Evolutionary conservation across 2,797 vertebrate species (phyloP), one percentile per base, ranked within the genome.

Genomic region (Poecilia wingei): DNA sequence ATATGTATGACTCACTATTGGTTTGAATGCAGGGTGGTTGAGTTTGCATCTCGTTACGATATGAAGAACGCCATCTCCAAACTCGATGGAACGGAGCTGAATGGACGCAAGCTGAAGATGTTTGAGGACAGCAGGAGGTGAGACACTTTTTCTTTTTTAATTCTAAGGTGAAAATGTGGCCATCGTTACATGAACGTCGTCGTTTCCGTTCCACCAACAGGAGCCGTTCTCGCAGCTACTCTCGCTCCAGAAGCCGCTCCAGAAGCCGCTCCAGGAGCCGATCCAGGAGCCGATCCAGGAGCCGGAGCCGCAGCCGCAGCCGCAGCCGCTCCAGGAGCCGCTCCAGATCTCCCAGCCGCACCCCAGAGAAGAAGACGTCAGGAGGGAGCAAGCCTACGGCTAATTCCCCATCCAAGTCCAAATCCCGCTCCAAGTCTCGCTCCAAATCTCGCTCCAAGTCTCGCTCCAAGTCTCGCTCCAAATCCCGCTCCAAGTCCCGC

Each of bases 51-150:
- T 25, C 97, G 97, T 41, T 97, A 96, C 85, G 97, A 98, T 82
- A 96, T 98, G 97, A 98, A 97, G 96, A 98, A 96, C 4, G 97
- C 97, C 82, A 95, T 98, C 79, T 94, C 97, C 79, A 98, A 98
- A 90, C 87, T 98, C 64, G 96, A 98, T 78, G 97, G 97, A 36
- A 97, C 96, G 0, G 97, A 98, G 45, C 93, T 98, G 83, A 98
- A 98, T 41, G 97, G 97, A 41, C 97, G 97, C 82, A 97, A 97
- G 82, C 94, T 98, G 81, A 98, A 97, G 89, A 94, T 98, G 86
- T 97, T 92, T 77, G 97, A 98, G 93, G 97, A 98, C 88, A 96
- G 96, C 87, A 97, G 97, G 89, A 96, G 96, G 97, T 97, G 71
- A 79, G 86, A 55, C 31, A 0, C 45, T 45, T 46, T 31, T 31